Evolutionary conservation across 2,797 vertebrate genomes (phyloP), one percentile per base, ranked within the genome.

Genomic region (Natrix natrix): DNA sequence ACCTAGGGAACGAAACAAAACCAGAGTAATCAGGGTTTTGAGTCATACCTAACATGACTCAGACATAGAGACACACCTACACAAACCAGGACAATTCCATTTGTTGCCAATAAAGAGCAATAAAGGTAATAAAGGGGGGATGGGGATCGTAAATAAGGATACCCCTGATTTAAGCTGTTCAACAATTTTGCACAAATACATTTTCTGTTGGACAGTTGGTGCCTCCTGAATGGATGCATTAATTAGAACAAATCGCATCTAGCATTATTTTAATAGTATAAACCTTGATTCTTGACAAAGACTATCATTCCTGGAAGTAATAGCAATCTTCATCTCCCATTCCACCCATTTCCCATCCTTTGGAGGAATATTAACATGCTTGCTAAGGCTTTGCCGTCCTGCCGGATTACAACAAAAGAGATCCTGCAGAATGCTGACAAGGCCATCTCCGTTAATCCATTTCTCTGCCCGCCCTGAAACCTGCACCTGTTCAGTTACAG

Each of bases 401-500:
- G 28, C 60, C 61, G 4, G 89, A 94, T 94, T 90, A 92, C 32
- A 20, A 14, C 24, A 26, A 87, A 48, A 43, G 22, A 88, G 63
- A 32, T 48, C 37, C 88, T 48, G 37, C 37, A 69, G 61, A 22
- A 57, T 22, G 59, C 83, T 89, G 87, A 66, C 83, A 17, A 56
- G n/a, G 61, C 69, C 60, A 22, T 55, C 43, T 54, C 59, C 1
- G 22, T 48, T 87, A 93, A 92, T 92, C 83, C 88, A 28, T 4
- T 54, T 55, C 91, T 48, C 28, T 56, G 37, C 52, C 93, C 26
- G 32, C 13, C 87, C 74, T 90, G 54, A 92, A 61, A 60, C 87
- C 54, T 90, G 43, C 28, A 43, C 89, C 89, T 88, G 60, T 91
- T 93, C 92, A 56, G 26, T 48, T 60, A 69, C 83, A 59, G 55